Conservation (phyloP, 2,797 vertebrate species). For the Rhabdomys pumilio region DNA sequence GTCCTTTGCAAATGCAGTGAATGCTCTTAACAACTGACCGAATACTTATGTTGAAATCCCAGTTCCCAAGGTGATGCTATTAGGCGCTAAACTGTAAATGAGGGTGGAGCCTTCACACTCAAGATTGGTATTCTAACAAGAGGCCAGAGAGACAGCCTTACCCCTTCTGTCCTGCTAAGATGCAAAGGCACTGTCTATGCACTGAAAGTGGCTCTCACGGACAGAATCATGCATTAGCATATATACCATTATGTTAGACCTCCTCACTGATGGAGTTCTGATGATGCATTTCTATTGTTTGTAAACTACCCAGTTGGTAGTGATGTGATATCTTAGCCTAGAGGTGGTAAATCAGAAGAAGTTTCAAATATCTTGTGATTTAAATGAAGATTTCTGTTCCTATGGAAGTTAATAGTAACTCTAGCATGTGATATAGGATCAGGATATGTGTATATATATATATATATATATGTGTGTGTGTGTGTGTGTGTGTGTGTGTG, state of each 20-base stretch:
- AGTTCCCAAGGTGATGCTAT: neutral
- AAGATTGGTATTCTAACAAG: neutral
- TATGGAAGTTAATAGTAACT: conserved; percentile 7
- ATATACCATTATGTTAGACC: neutral
- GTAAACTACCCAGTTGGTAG: neutral
- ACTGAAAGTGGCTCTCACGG: neutral
- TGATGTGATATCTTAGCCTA: neutral
- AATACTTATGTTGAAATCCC: neutral
- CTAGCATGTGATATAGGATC: conserved; percentile 16
- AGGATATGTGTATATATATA: neutral
- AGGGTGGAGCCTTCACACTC: neutral
- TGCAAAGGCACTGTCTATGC: neutral
- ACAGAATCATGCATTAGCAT: neutral
- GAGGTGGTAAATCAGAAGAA: neutral
- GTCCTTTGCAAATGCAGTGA: neutral
- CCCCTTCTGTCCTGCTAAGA: neutral
- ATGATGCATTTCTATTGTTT: neutral
- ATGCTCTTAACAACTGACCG: neutral
- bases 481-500: accelerated
- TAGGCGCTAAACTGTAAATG: neutral
- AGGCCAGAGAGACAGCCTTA: neutral
- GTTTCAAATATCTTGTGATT: neutral
- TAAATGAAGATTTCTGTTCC: neutral
- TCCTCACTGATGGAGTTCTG: neutral
- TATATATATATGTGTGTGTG: neutral